Evolutionary conservation across 1,140 invertebrate genomes (phyloP).

Genomic region (Zophobas atratus): DNA sequence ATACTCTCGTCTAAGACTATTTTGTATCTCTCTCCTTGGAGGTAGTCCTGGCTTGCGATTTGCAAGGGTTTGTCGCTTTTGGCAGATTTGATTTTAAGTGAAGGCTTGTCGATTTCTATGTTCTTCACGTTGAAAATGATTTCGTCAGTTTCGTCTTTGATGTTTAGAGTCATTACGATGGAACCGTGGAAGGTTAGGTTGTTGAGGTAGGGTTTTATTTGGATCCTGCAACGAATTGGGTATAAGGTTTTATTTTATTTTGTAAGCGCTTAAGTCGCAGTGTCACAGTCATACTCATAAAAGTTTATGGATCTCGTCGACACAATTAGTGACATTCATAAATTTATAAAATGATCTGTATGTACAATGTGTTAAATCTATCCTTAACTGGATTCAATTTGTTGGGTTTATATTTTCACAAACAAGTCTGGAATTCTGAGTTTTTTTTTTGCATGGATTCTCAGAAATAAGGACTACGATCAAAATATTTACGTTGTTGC

Average conservation of each 20-base stretch:
- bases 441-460: too few relatives aligned
- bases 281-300: neutral
- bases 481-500: too few relatives aligned
- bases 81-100: constrained; percentile 88
- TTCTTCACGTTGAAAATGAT: constrained; percentile 62
- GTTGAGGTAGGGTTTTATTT: constrained; percentile 61
- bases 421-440: too few relatives aligned
- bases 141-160: constrained; percentile 58
- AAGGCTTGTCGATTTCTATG: constrained; percentile 61
- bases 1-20: constrained; percentile 58
- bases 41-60: constrained; percentile 55
- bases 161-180: constrained; percentile 59
- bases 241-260: too few relatives aligned
- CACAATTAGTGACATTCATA: neutral
- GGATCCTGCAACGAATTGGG: constrained; percentile 54
- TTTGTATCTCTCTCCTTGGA: constrained; percentile 59
- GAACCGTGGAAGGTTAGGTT: constrained; percentile 62
- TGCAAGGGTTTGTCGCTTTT: constrained; percentile 76
- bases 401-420: too few relatives aligned
- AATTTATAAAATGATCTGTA: neutral
- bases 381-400: too few relatives aligned
- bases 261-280: too few relatives aligned
- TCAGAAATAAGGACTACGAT: too few relatives aligned
- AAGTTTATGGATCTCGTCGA: constrained; percentile 6
- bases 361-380: neutral